Percentiles rank a stretch among this genome's conserved stretches.
phyloP scores from a whole-genome alignment of 2,113 vertebrate genomes.

The Stercorarius parasiticus region DNA sequence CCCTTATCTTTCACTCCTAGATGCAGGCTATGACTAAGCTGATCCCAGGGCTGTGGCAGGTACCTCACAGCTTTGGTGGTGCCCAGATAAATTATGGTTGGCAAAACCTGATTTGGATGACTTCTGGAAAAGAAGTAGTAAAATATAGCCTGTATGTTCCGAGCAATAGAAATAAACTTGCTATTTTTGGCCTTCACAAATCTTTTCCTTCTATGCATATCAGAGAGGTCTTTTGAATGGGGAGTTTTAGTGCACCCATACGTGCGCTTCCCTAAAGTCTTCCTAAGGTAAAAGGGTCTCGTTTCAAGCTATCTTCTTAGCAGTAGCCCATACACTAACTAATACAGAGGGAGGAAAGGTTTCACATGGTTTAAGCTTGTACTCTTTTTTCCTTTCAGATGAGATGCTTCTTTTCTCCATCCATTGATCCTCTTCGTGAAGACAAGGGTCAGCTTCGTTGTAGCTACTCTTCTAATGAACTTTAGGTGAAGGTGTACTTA shows the following conservation, averaged over 20 bases:
- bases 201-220: background rate
- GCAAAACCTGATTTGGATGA: fast-evolving
- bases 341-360: background rate
- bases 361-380: background rate
- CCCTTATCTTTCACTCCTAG: background rate
- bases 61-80: background rate
- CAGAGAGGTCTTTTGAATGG: background rate
- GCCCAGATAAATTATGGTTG: background rate
- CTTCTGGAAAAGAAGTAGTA: background rate
- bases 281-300: background rate
- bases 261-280: background rate
- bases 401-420: background rate
- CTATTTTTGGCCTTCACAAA: background rate
- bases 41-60: fast-evolving
- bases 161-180: background rate
- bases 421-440: background rate
- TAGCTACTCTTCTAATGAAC: background rate
- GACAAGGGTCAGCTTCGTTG: background rate
- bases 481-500: background rate
- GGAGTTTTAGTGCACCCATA: background rate
- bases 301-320: background rate
- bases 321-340: background rate
- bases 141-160: background rate
- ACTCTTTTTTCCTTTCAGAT: background rate
- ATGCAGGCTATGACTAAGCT: background rate